Evolutionary conservation across 1,140 invertebrate species (phyloP), one percentile per base, ranked within the genome.

Genomic region (Drosophila mojavensis): DNA sequence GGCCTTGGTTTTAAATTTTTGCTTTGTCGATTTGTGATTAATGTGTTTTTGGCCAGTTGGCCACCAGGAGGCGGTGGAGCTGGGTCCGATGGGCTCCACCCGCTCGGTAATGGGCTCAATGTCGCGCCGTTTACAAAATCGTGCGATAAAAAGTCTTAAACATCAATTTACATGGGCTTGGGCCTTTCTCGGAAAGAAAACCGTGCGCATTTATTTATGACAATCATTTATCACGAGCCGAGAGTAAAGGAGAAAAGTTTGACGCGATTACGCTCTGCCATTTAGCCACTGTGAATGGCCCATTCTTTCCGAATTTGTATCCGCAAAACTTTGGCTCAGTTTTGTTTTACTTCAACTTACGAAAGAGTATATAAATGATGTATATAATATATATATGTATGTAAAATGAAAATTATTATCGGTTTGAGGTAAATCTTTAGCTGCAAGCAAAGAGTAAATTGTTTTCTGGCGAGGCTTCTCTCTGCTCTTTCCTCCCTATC

Each of bases 61-160:
- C 28, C 28, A 3, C 1, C 0, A 2, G 4, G 10, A 39, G 36
- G 10, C 3, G 1, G 10, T 11, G 36, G 36, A 13, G 36, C 28
- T 30, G 36, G 3, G 10, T 11, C 11, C 11, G 36, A 0, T 39
- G 36, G 36, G 36, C 54, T 43, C 41, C 24, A 43, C 63, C 33
- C 66, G 50, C 64, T 61, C 66, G 39, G 67, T 39, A n/a, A 63
- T 62, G 66, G 53, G 28, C 61, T 48, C 63, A 84, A 67, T 50
- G 75, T 67, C 53, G 67, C 64, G 79, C 56, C 67, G 69, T 39
- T 39, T 78, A 78, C 72, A 83, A 88, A 86, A 83, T 89, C 70
- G 77, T 89, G 78, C 84, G 84, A 89, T 89, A 89, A 89, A 89
- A 88, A 89, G 79, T 85, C 85, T 89, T 89, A 81, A 89, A 81